Evolutionary conservation across 2,888 invertebrate species (phyloP).

Genomic region (Acrobasis suavella): DNA sequence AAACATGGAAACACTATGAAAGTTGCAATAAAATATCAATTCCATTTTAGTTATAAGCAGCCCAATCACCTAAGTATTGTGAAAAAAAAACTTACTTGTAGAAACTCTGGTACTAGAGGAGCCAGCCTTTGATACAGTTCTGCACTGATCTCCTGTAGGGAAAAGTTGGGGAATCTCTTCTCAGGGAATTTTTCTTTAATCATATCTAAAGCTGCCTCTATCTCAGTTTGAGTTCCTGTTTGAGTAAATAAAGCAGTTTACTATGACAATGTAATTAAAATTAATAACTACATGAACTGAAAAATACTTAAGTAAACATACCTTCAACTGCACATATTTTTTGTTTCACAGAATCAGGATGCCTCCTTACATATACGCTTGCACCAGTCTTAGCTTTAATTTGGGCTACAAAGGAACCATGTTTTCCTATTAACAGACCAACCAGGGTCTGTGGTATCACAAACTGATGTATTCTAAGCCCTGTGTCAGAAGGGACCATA

Average conservation of each 20-base stretch:
- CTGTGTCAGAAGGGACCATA: constrained; percentile 70
- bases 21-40: constrained; percentile 17
- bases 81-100: constrained; percentile 73
- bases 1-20: constrained; percentile 22
- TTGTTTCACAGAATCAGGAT: constrained; percentile 87
- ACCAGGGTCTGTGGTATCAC: constrained; percentile 88
- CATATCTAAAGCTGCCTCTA: constrained; percentile 91
- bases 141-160: constrained; percentile 84
- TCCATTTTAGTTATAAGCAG: background rate
- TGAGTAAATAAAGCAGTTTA: constrained; percentile 20
- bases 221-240: constrained; percentile 86
- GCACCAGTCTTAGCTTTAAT: constrained; percentile 91
- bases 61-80: background rate
- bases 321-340: constrained; percentile 94
- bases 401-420: constrained; percentile 90
- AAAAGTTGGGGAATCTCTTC: constrained; percentile 90
- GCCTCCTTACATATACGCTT: constrained; percentile 89
- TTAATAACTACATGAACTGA: background rate
- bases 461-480: constrained; percentile 86
- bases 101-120: constrained; percentile 79
- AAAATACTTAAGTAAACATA: constrained; percentile 43
- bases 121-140: constrained; percentile 76
- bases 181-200: constrained; percentile 93
- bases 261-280: background rate
- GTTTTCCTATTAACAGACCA: constrained; percentile 93